A percentile compares a stretch with the other conserved stretches of the same genome.
These are phyloP conservation scores for Erythrocebus patas DNA, from an alignment of 2,113 vertebrate genomes.

Conservation along the genomic window DNA sequence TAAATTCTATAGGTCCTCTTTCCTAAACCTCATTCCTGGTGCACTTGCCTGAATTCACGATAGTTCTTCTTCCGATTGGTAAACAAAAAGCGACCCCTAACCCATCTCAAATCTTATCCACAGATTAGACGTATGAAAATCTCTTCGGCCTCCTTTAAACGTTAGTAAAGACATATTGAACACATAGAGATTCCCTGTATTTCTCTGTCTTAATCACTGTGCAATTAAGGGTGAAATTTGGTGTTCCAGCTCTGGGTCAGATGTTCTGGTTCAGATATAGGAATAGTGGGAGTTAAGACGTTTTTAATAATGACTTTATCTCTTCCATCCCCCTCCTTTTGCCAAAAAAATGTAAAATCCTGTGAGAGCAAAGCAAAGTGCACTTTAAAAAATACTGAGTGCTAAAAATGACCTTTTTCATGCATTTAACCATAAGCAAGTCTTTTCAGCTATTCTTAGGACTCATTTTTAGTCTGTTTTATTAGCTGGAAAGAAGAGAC, in stretches of 20 bases:
- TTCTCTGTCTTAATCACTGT: background rate
- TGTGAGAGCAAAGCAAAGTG: background rate
- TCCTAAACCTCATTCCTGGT: background rate
- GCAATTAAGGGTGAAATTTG: background rate
- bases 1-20: background rate
- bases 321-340: background rate
- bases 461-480: background rate
- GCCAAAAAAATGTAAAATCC: background rate
- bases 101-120: background rate
- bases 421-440: background rate
- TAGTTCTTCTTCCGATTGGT: background rate
- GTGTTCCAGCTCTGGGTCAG: background rate
- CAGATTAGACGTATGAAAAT: background rate
- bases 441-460: constrained; percentile 39
- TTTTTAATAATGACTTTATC: background rate
- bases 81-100: background rate
- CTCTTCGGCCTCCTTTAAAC: background rate
- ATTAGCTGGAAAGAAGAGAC: background rate
- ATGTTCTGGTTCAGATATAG: background rate
- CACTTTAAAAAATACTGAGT: background rate
- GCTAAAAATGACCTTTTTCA: background rate
- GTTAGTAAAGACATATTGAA: background rate
- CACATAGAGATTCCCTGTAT: background rate
- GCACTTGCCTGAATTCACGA: background rate
- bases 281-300: background rate